phyloP scores from a whole-genome alignment of 2,888 invertebrate genomes.

The Leucoma salicis region DNA sequence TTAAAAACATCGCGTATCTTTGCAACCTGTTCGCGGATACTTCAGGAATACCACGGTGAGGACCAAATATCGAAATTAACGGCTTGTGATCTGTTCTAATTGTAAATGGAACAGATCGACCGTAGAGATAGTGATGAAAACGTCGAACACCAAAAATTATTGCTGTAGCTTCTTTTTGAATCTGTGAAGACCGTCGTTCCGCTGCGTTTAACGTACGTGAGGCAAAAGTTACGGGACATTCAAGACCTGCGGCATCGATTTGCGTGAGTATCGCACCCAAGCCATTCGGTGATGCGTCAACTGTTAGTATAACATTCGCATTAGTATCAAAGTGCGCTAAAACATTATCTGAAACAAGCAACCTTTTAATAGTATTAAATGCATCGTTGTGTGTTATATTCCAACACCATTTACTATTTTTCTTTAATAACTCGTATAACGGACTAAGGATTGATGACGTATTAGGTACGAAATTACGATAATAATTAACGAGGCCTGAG shows the following conservation, averaged over 20 bases:
- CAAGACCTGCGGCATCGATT: neutral
- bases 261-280: neutral
- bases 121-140: constrained; percentile 32
- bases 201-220: constrained; percentile 13
- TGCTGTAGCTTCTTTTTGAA: constrained; percentile 35
- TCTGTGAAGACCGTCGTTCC: constrained; percentile 29
- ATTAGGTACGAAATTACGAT: too few species aligned
- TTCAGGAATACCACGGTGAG: constrained; percentile 5
- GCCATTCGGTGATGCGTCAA: neutral
- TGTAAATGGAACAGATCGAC: constrained; percentile 24
- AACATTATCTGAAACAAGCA: neutral
- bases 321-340: neutral
- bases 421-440: neutral
- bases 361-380: neutral
- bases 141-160: constrained; percentile 28
- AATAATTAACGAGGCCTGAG: too few species aligned
- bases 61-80: constrained; percentile 27
- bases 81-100: constrained; percentile 35
- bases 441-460: too few species aligned
- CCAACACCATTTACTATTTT: neutral
- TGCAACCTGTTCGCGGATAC: constrained; percentile 5
- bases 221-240: constrained; percentile 1
- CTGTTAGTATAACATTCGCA: neutral
- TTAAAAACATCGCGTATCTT: constrained; percentile 7
- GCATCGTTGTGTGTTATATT: neutral